These are phyloP conservation scores for Cuniculus paca DNA, from an alignment of 2,797 vertebrate species.

Conservation along the genomic window DNA sequence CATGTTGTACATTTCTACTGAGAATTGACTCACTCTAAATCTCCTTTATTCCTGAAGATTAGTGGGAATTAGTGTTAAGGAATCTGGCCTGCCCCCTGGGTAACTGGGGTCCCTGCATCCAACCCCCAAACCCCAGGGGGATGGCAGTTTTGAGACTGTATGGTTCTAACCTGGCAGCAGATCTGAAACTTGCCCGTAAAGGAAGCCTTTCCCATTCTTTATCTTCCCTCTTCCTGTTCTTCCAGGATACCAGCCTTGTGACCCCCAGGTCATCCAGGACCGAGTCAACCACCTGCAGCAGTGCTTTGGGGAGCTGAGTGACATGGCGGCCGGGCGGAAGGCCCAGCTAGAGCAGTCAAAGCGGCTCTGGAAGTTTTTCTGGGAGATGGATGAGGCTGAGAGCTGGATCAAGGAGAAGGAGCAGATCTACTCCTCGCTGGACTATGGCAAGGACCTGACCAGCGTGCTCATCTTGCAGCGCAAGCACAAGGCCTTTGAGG, in stretches of 20 bases:
- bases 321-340: conserved; percentile 92
- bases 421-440: conserved; percentile 96
- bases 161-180: not conserved
- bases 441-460: conserved; percentile 97
- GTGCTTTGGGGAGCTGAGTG: conserved; percentile 93
- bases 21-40: conserved; percentile 17
- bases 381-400: conserved; percentile 96
- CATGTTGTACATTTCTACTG: not conserved
- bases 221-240: not conserved
- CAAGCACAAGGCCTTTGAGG: conserved; percentile 96
- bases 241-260: conserved; percentile 97
- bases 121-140: not conserved
- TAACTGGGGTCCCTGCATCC: not conserved
- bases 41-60: conserved; percentile 33
- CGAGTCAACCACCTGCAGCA: conserved; percentile 95
- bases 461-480: conserved; percentile 95
- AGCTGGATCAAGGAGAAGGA: conserved; percentile 98
- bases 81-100: not conserved
- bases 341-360: conserved; percentile 94
- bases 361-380: conserved; percentile 96
- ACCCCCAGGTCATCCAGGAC: conserved; percentile 96
- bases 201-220: not conserved
- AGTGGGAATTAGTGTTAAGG: not conserved
- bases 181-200: not conserved
- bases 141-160: not conserved